A percentile compares a stretch with the other conserved stretches of the same genome.
phyloP scores from a whole-genome alignment of 2,797 vertebrate species.

The Bradypodion ventrale region DNA sequence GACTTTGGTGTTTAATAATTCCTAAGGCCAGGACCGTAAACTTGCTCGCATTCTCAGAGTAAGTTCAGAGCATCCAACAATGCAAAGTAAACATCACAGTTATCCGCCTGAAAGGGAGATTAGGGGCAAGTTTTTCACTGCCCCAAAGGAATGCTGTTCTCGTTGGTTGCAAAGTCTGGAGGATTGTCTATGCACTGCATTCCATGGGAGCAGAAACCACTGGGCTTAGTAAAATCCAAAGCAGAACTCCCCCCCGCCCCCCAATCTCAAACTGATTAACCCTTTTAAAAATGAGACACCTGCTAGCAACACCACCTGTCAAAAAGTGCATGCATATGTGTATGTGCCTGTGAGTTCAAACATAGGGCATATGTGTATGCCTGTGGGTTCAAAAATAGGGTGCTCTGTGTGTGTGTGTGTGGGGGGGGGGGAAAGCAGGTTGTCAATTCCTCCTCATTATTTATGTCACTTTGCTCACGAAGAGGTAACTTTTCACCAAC shows the following conservation, averaged over 20 bases:
- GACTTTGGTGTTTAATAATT: conserved; percentile 55
- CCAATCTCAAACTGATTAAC: background rate
- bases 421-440: too few species aligned
- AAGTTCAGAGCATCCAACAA: conserved; percentile 38
- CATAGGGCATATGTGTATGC: background rate
- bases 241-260: background rate
- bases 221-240: conserved; percentile 13
- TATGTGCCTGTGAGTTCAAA: background rate
- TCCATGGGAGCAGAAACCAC: background rate
- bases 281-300: conserved; percentile 12
- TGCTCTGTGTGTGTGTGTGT: too few species aligned
- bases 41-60: conserved; percentile 32
- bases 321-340: background rate
- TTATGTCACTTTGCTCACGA: conserved; percentile 13
- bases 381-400: background rate
- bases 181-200: conserved; percentile 8
- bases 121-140: conserved; percentile 22
- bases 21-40: conserved; percentile 17
- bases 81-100: conserved; percentile 32
- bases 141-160: background rate
- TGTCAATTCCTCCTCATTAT: background rate
- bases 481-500: conserved; percentile 8
- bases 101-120: background rate
- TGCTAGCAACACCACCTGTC: conserved; percentile 3
- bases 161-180: conserved; percentile 22